A percentile compares a stretch with the other conserved stretches of the same genome.
These are phyloP conservation scores for Silurus asotus DNA, from an alignment of 2,113 vertebrate genomes.

Conservation along the genomic window DNA sequence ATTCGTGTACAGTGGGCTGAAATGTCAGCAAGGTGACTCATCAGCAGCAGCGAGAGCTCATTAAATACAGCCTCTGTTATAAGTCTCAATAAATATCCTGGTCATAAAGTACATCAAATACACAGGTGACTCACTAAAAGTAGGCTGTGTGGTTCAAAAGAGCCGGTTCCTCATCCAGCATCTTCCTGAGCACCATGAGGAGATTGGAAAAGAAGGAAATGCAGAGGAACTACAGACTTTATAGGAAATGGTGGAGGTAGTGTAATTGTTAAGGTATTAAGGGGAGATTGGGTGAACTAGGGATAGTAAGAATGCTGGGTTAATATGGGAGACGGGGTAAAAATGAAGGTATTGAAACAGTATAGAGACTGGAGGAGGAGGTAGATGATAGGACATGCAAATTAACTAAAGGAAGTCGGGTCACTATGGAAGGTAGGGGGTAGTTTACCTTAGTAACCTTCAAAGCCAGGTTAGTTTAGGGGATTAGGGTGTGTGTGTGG, in stretches of 20 bases:
- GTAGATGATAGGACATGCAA: neutral
- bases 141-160: neutral
- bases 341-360: too few relatives aligned
- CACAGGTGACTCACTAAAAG: neutral
- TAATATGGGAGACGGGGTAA: too few relatives aligned
- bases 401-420: neutral
- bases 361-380: neutral
- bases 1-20: neutral
- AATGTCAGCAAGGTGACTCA: constrained; percentile 30
- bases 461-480: neutral
- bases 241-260: neutral
- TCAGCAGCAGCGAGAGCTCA: neutral
- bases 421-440: neutral
- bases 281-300: neutral
- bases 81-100: neutral
- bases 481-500: neutral
- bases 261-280: neutral
- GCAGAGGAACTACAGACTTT: neutral
- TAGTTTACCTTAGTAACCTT: neutral
- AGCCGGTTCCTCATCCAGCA: neutral
- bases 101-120: neutral
- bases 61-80: neutral
- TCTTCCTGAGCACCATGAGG: neutral
- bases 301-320: neutral
- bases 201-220: neutral